Percentiles rank a stretch among this genome's conserved stretches.
Evolutionary conservation across 2,797 vertebrate genomes (phyloP).

Genomic region (Amblyopsis hoosieri): DNA sequence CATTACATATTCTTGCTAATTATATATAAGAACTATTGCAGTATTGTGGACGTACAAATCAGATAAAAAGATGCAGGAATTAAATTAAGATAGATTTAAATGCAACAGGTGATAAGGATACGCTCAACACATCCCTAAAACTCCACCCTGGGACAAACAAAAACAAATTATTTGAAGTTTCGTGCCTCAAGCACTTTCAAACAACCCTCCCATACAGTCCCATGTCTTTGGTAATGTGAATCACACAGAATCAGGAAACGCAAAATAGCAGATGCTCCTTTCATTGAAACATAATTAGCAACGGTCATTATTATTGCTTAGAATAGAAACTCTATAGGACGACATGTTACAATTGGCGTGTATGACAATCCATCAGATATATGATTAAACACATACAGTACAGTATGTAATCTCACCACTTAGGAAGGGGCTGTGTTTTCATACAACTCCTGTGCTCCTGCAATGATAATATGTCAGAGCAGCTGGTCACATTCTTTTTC

Average conservation of each 20-base stretch:
- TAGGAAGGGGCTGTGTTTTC: slow-evolving; percentile 16
- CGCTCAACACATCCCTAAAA: slow-evolving; percentile 74
- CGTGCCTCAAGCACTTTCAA: slow-evolving; percentile 27
- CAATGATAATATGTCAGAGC: slow-evolving; percentile 26
- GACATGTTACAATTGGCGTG: not conserved
- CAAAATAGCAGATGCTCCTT: slow-evolving; percentile 1
- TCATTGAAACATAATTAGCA: slow-evolving; percentile 8
- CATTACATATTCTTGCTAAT: slow-evolving; percentile 23
- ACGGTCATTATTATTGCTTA: not conserved
- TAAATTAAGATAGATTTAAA: slow-evolving; percentile 65
- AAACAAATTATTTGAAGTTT: slow-evolving; percentile 12
- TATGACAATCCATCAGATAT: slow-evolving; percentile 8
- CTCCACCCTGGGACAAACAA: slow-evolving; percentile 34
- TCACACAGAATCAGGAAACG: not conserved
- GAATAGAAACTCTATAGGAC: too few species aligned
- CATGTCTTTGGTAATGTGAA: slow-evolving; percentile 35
- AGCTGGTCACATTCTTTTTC: slow-evolving; percentile 36
- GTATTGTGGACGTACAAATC: slow-evolving; percentile 50
- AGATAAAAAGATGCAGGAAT: slow-evolving; percentile 45
- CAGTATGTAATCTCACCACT: slow-evolving; percentile 10
- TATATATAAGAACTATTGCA: slow-evolving; percentile 28
- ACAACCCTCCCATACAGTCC: not conserved
- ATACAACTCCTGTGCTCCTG: slow-evolving; percentile 12
- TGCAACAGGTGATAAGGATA: slow-evolving; percentile 50
- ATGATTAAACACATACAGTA: slow-evolving; percentile 7